Percentiles rank a stretch among this genome's conserved stretches.
These are phyloP conservation scores for Notodonta dromedarius DNA, from an alignment of 2,888 invertebrate species.

Conservation along the genomic window DNA sequence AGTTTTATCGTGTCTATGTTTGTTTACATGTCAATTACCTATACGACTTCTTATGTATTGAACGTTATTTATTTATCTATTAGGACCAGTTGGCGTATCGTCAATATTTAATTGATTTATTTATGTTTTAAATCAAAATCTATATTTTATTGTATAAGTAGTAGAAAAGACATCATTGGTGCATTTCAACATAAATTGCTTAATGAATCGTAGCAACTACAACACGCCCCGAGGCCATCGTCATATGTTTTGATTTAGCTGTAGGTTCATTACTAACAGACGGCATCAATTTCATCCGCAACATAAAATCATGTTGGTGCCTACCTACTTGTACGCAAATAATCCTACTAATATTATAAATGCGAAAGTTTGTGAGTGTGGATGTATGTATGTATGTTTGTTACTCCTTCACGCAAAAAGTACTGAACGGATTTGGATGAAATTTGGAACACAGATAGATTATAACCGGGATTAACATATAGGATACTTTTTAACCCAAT, in stretches of 20 bases:
- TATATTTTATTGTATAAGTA: too few relatives aligned
- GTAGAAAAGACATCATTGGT: conserved; percentile 27
- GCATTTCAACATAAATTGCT: conserved; percentile 52
- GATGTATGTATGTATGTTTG: too few relatives aligned
- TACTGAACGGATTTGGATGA: too few relatives aligned
- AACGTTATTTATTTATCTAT: not conserved
- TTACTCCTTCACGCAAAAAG: too few relatives aligned
- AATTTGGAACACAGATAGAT: too few relatives aligned
- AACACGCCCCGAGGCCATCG: conserved; percentile 44
- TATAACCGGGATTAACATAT: too few relatives aligned
- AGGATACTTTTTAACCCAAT: too few relatives aligned
- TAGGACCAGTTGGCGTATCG: not conserved
- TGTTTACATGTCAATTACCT: conserved; percentile 44
- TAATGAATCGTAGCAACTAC: conserved; percentile 55
- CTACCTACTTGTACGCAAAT: conserved; percentile 12
- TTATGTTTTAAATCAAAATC: too few relatives aligned
- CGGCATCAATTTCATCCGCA: conserved; percentile 32
- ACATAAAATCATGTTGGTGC: conserved; percentile 13
- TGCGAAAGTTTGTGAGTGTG: too few relatives aligned
- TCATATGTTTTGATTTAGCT: conserved; percentile 58
- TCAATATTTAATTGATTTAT: too few relatives aligned
- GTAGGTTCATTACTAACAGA: conserved; percentile 37
- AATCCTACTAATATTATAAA: too few relatives aligned
- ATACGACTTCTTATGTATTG: conserved; percentile 18
- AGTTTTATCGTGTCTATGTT: conserved; percentile 58